Base-by-base conservation (phyloP, 2,113 vertebrate species). In the Lethenteron reissneri region DNA sequence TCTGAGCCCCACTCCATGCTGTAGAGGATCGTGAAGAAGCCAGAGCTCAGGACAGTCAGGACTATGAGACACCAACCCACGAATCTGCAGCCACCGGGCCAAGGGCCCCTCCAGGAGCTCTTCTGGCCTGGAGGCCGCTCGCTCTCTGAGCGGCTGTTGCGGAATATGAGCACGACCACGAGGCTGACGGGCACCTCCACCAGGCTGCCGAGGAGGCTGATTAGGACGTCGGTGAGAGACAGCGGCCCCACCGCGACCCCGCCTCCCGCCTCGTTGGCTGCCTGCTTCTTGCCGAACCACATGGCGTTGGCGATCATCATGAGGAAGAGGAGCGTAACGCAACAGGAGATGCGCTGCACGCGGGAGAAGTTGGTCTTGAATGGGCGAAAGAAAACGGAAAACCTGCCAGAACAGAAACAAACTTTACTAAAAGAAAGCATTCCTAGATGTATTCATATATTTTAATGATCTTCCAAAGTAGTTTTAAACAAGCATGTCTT, bases 261-360 rank as follows among this genome's bases (percentile, higher is more conserved):
- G n/a, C n/a, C 21, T 2, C 64, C 64, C 9, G 8, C 21, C n/a
- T 68, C 9, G 11, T 17, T 68, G n/a, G n/a, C n/a, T n/a, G 64
- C n/a, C 25, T 68, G 64, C 64, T 17, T 10, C 64, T 17, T 10
- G 11, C 64, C 64, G 21, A 68, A 68, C n/a, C n/a, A 68, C 64
- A 68, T 68, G 11, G 64, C 64, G 11, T 68, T 68, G 11, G 64
- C 25, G 64, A 68, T 68, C 64, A 68, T 68, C 64, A 68, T 68
- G 64, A 68, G 64, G 64, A 68, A 68, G 9, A 68, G 64, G 9
- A 68, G 64, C n/a, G n/a, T 17, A 2, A 68, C 64, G 9, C 64
- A 68, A 8, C n/a, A n/a, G 21, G 64, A 68, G n/a, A 68, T n/a
- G 21, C 64, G 64, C 25, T 68, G n/a, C 64, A 68, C n/a, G 8